phyloP scores from a whole-genome alignment of 2,888 invertebrate species.

The Tillus elongatus region DNA sequence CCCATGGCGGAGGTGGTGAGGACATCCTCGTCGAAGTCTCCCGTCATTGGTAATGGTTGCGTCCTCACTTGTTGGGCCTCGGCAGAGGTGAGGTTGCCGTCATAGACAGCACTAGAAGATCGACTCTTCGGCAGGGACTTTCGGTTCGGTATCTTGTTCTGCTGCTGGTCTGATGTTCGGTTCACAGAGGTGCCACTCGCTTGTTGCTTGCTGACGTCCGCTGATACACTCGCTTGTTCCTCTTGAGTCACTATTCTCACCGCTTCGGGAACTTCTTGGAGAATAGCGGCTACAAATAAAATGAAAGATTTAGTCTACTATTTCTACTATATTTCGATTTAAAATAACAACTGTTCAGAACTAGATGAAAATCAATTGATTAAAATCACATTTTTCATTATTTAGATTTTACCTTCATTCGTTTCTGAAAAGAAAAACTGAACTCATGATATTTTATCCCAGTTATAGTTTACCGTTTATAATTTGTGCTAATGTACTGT shows the following conservation, averaged over 20 bases:
- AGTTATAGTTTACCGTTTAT: no score
- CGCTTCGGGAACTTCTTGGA: constrained; percentile 53
- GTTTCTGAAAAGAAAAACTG: no score
- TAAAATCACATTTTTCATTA: no score
- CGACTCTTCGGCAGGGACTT: constrained; percentile 48
- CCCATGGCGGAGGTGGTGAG: constrained; percentile 35
- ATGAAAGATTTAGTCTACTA: neutral
- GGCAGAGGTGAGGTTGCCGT: constrained; percentile 47
- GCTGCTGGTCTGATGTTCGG: constrained; percentile 27
- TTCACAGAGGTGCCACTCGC: constrained; percentile 31
- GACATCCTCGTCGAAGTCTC: constrained; percentile 37
- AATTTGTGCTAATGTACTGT: no score
- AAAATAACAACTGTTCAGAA: no score
- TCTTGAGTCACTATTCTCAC: constrained; percentile 49
- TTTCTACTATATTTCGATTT: no score
- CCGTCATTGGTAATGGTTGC: constrained; percentile 33
- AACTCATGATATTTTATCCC: no score
- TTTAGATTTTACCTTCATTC: no score
- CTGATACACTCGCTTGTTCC: constrained; percentile 31
- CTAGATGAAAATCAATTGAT: no score
- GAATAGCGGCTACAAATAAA: constrained; percentile 32
- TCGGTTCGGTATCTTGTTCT: constrained; percentile 31
- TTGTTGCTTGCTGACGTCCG: constrained; percentile 32
- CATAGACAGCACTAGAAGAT: constrained; percentile 43
- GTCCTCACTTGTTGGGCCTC: constrained; percentile 51